Conservation (phyloP, 2,797 vertebrate genomes). For the Dipus sagitta region DNA sequence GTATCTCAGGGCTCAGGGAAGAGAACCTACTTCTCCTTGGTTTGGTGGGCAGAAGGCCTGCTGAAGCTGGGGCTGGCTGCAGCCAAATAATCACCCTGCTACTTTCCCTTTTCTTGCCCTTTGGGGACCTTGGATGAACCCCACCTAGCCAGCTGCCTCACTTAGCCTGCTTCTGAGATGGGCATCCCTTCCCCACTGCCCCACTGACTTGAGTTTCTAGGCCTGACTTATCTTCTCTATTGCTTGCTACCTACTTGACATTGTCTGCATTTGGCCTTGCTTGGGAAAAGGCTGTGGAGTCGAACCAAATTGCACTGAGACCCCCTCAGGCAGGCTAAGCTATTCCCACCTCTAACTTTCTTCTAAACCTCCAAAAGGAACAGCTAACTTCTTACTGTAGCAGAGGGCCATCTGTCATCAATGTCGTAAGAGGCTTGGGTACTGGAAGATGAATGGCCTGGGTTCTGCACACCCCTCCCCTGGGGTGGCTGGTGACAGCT, state of each 20-base stretch:
- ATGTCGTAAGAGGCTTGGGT: slow-evolving; percentile 13
- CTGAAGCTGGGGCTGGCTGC: background rate
- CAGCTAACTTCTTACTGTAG: slow-evolving; percentile 13
- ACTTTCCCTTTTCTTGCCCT: background rate
- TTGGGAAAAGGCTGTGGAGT: slow-evolving; percentile 76
- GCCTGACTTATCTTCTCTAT: slow-evolving; percentile 77
- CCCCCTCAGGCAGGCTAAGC: background rate
- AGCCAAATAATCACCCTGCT: background rate
- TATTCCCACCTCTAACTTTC: slow-evolving; percentile 22
- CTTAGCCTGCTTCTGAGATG: background rate
- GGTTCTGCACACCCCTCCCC: background rate
- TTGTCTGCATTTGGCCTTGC: slow-evolving; percentile 71
- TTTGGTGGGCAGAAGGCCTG: background rate
- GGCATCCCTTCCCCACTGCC: background rate
- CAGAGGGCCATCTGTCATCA: slow-evolving; percentile 59
- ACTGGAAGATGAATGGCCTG: slow-evolving; percentile 57
- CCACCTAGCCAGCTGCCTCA: background rate
- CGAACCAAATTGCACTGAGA: slow-evolving; percentile 74
- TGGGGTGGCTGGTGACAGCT: slow-evolving; percentile 51
- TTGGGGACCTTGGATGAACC: background rate
- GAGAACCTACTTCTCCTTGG: background rate
- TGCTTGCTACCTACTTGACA: slow-evolving; percentile 74
- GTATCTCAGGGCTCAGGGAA: background rate
- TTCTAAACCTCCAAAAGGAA: slow-evolving; percentile 50
- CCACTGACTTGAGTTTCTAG: slow-evolving; percentile 73